A percentile compares a stretch with the other conserved stretches of the same genome.
Conservation (phyloP, 1,140 invertebrate genomes). For the Pomacea maculata region DNA sequence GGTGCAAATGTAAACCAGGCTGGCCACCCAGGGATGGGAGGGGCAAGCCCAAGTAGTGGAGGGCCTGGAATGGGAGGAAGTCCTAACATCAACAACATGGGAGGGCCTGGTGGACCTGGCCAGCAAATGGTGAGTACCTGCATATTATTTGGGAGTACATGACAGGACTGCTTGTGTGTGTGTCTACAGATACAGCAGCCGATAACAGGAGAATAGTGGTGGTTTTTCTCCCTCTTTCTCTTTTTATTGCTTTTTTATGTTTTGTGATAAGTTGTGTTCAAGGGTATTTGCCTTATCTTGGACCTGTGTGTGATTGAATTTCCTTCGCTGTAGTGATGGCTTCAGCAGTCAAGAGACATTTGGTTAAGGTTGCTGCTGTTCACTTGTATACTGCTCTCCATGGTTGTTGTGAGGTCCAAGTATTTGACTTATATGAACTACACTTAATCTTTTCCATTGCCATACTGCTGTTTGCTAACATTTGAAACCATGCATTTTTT, state of each 20-base stretch:
- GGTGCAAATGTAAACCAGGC: neutral
- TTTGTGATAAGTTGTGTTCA: neutral
- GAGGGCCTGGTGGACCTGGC: conserved; percentile 10
- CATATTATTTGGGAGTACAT: too few relatives aligned
- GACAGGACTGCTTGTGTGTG: neutral
- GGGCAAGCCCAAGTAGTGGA: neutral
- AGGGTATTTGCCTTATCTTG: neutral
- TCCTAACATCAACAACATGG: conserved; percentile 6
- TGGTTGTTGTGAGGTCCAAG: too few relatives aligned
- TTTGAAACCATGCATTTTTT: too few relatives aligned
- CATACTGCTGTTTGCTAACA: too few relatives aligned
- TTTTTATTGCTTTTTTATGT: neutral
- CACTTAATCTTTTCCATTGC: too few relatives aligned
- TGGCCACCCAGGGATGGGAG: neutral
- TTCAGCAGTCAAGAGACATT: too few relatives aligned
- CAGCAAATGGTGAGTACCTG: conserved; percentile 5
- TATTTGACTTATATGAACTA: too few relatives aligned
- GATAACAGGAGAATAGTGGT: too few relatives aligned
- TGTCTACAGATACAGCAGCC: neutral
- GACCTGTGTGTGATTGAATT: neutral
- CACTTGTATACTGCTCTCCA: too few relatives aligned
- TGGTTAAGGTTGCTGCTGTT: too few relatives aligned
- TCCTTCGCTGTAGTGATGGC: too few relatives aligned
- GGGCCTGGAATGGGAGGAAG: neutral
- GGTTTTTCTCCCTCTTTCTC: neutral